Evolutionary conservation across 2,888 invertebrate species (phyloP).

Genomic region (Aspidiotus destructor): DNA sequence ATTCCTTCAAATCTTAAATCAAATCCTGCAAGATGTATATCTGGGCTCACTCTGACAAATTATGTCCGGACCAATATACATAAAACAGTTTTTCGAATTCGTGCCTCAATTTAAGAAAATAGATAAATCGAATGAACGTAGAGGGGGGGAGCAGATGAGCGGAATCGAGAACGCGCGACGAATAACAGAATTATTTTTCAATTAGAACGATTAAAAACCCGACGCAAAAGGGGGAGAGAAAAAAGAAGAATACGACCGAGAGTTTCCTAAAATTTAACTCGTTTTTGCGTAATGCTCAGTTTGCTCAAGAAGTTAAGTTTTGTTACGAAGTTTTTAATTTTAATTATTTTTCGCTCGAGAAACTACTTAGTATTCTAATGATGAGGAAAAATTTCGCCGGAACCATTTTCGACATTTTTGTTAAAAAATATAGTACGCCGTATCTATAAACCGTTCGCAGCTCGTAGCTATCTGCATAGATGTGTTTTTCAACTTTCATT

Average conservation of each 20-base stretch:
- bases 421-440: too few relatives aligned
- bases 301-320: background rate
- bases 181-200: background rate
- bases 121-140: too few relatives aligned
- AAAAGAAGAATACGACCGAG: background rate
- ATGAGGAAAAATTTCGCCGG: background rate
- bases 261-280: constrained; percentile 1
- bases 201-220: background rate
- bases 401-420: background rate
- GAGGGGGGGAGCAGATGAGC: too few relatives aligned
- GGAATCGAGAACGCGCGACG: background rate
- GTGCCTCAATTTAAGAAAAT: too few relatives aligned
- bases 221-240: background rate
- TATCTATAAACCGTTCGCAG: too few relatives aligned
- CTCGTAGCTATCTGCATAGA: too few relatives aligned
- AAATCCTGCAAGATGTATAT: too few relatives aligned
- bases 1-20: too few relatives aligned
- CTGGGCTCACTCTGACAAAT: too few relatives aligned
- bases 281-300: background rate
- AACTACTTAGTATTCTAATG: constrained; percentile 2
- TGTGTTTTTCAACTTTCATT: too few relatives aligned
- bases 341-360: constrained; percentile 4
- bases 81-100: too few relatives aligned
- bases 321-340: constrained; percentile 2
- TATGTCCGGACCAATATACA: too few relatives aligned